phyloP scores from a whole-genome alignment of 1,140 invertebrate species.

The Orussus abietinus region DNA sequence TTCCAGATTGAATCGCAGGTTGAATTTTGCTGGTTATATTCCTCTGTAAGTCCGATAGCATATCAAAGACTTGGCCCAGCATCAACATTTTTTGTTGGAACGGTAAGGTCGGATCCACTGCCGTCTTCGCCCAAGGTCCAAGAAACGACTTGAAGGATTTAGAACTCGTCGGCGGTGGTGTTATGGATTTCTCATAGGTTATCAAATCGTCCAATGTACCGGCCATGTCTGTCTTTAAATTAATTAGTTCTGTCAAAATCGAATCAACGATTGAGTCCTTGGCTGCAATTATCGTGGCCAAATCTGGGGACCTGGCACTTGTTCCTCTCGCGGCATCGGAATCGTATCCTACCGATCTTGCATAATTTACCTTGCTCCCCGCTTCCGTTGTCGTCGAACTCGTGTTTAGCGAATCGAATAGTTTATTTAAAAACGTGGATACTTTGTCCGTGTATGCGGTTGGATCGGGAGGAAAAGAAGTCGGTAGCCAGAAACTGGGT shows the following conservation, averaged over 20 bases:
- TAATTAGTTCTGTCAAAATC: conserved; percentile 38
- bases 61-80: conserved; percentile 46
- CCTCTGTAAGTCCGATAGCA: conserved; percentile 40
- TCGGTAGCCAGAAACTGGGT: conserved; percentile 42
- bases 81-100: conserved; percentile 43
- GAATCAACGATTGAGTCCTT: conserved; percentile 41
- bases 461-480: conserved; percentile 32
- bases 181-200: conserved; percentile 29
- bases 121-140: conserved; percentile 28
- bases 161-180: conserved; percentile 15
- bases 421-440: conserved; percentile 37
- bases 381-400: conserved; percentile 26
- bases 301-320: conserved; percentile 32
- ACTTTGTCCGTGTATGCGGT: conserved; percentile 43
- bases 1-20: too few relatives aligned
- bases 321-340: conserved; percentile 14
- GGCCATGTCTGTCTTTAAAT: conserved; percentile 42
- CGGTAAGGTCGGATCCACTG: conserved; percentile 31
- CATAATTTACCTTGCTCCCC: conserved; percentile 19
- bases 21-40: conserved; percentile 42
- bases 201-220: conserved; percentile 39
- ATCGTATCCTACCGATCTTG: conserved; percentile 24
- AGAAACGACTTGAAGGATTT: conserved; percentile 33
- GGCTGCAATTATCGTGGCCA: conserved; percentile 32
- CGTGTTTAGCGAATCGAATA: conserved; percentile 37